Evolutionary conservation across 1,140 invertebrate species (phyloP), one percentile per base, ranked within the genome.

Genomic region (Drosophila willistoni): DNA sequence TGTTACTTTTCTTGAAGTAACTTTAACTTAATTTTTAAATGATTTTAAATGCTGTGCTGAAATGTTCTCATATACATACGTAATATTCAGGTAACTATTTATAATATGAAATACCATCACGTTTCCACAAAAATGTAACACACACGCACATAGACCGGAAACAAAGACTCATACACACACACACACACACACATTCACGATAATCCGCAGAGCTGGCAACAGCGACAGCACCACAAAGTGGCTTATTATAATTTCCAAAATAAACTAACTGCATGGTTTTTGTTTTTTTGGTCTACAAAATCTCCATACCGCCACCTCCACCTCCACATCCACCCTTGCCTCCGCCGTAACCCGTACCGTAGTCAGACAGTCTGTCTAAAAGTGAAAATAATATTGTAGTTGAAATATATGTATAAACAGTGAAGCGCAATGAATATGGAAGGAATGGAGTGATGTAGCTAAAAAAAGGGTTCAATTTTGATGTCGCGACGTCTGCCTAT

Each of bases 211-310:
- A 47, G 44, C 14, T 19, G 17, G 44, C 44, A 22, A 51, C 17
- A 51, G 44, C 44, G 17, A 51, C 44, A 12, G 14, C 33, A 60
- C 70, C 59, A 60, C 84, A 72, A 63, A 74, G 80, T 83, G 71
- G 79, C 77, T 87, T 84, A 80, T 84, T 89, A 84, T 89, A 89
- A 71, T 89, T 87, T 80, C 54, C 73, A 72, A 83, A 80, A 87
- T 78, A 89, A 83, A 81, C 84, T 75, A 66, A 80, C 65, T 77
- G 73, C 65, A 55, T 71, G 39, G 70, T 64, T 67, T 68, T 72
- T 63, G 54, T 39, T 55, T 14, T 56, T 39, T 39, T 39, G 10
- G 36, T 39, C 36, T 39, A 12, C 12, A 13, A 39, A 39, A 39
- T 39, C 12, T 39, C 10, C 9, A 36, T 12, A 29, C 29, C 5